phyloP scores from a whole-genome alignment of 1,140 invertebrate genomes.

The Cydia amplana region DNA sequence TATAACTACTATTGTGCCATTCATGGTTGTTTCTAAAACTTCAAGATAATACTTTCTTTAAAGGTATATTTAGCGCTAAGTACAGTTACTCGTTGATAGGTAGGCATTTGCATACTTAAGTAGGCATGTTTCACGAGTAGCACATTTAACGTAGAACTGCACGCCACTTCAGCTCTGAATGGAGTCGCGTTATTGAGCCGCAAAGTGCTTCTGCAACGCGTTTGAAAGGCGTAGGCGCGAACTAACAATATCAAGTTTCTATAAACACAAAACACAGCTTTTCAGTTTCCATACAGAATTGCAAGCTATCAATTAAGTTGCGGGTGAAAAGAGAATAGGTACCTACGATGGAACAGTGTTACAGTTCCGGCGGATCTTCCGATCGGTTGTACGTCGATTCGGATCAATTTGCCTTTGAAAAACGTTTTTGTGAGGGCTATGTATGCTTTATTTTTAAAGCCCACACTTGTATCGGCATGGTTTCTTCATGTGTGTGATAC shows the following conservation, averaged over 20 bases:
- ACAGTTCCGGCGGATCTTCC: neutral
- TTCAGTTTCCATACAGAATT: neutral
- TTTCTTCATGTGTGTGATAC: neutral
- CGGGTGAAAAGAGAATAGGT: neutral
- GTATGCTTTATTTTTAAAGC: constrained; percentile 3
- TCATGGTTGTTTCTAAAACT: neutral
- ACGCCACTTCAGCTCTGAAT: constrained; percentile 36
- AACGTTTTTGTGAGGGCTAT: neutral
- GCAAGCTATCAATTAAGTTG: constrained; percentile 13
- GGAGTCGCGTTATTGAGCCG: constrained; percentile 47
- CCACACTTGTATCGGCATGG: neutral
- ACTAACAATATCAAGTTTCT: constrained; percentile 28
- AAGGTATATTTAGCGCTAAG: neutral
- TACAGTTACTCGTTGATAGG: neutral
- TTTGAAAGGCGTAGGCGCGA: constrained; percentile 41
- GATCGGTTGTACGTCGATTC: constrained; percentile 18
- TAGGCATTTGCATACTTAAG: constrained; percentile 2
- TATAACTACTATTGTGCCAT: too few relatives aligned
- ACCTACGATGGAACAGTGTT: neutral
- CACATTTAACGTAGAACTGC: constrained; percentile 10
- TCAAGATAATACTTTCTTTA: neutral
- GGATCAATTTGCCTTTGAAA: constrained; percentile 8
- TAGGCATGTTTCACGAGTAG: constrained; percentile 15
- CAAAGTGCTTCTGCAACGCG: constrained; percentile 50
- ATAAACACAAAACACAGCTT: neutral